Evolutionary conservation across 1,140 invertebrate genomes (phyloP).

Genomic region (Yoshiicerus persimilis): DNA sequence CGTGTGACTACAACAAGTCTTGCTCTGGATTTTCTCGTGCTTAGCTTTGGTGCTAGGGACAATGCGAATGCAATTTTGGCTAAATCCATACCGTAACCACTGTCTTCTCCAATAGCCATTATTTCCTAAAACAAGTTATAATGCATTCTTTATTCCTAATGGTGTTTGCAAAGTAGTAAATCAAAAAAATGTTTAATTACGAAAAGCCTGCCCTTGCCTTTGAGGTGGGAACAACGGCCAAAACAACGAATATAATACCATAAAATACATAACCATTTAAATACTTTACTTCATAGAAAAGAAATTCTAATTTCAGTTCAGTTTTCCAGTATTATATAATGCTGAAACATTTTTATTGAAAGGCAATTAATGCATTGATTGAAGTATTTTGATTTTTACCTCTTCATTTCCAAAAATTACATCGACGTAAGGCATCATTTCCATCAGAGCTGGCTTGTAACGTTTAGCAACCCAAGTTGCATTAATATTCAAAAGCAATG

Average conservation of each 20-base stretch:
- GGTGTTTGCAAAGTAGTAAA: too few relatives aligned
- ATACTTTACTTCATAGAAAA: too few relatives aligned
- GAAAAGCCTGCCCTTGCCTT: background rate
- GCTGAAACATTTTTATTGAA: background rate
- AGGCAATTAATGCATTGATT: too few relatives aligned
- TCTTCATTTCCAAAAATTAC: slow-evolving; percentile 95
- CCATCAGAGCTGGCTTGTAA: slow-evolving; percentile 79
- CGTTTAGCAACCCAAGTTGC: slow-evolving; percentile 93
- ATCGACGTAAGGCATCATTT: slow-evolving; percentile 89
- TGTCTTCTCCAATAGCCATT: slow-evolving; percentile 75
- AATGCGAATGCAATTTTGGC: slow-evolving; percentile 84
- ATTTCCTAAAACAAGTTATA: slow-evolving; percentile 81
- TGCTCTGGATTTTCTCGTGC: slow-evolving; percentile 59
- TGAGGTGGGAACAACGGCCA: background rate
- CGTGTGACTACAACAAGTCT: slow-evolving; percentile 91
- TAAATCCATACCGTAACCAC: slow-evolving; percentile 72
- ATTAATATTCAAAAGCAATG: slow-evolving; percentile 91
- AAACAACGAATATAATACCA: background rate
- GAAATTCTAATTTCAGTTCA: too few relatives aligned
- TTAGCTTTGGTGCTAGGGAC: slow-evolving; percentile 73
- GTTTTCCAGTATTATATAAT: background rate
- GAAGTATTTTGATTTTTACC: slow-evolving; percentile 58
- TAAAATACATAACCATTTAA: too few relatives aligned
- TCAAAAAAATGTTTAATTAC: too few relatives aligned
- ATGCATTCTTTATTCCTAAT: too few relatives aligned